Evolutionary conservation across 2,113 vertebrate species (phyloP).

Genomic region (Cichladusa arquata): DNA sequence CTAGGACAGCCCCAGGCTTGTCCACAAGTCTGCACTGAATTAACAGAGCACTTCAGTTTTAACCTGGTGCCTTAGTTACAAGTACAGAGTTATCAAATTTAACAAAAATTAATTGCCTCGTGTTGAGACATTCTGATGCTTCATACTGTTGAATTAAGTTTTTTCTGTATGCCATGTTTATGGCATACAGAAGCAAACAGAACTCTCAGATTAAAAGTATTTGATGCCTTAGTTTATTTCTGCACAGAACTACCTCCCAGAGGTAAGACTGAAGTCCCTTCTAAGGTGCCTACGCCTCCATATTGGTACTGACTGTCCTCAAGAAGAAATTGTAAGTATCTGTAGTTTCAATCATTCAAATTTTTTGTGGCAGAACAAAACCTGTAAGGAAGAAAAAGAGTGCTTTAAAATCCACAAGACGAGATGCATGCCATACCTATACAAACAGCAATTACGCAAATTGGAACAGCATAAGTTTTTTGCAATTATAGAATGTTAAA

Average conservation of each 20-base stretch:
- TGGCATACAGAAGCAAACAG: constrained; percentile 26
- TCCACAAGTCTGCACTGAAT: background rate
- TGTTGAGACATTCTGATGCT: background rate
- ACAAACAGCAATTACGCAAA: background rate
- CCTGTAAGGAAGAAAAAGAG: constrained; percentile 18
- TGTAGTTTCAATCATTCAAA: background rate
- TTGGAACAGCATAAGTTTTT: background rate
- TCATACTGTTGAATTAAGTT: background rate
- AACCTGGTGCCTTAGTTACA: constrained; percentile 40
- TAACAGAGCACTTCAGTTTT: background rate
- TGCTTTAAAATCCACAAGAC: background rate
- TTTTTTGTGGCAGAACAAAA: background rate
- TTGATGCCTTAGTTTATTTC: constrained; percentile 44
- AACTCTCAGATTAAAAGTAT: background rate
- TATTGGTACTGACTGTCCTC: constrained; percentile 42
- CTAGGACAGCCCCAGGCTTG: background rate
- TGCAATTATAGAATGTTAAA: background rate
- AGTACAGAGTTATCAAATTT: background rate
- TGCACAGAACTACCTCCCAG: constrained; percentile 81
- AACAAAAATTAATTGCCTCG: background rate
- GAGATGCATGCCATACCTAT: background rate
- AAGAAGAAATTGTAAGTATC: constrained; percentile 37
- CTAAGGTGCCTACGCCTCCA: constrained; percentile 70
- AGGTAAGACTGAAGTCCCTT: constrained; percentile 74
- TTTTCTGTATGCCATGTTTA: constrained; percentile 24